Base-by-base conservation (phyloP, 2,797 vertebrate species). In the Pangasius sanitwongsei region DNA sequence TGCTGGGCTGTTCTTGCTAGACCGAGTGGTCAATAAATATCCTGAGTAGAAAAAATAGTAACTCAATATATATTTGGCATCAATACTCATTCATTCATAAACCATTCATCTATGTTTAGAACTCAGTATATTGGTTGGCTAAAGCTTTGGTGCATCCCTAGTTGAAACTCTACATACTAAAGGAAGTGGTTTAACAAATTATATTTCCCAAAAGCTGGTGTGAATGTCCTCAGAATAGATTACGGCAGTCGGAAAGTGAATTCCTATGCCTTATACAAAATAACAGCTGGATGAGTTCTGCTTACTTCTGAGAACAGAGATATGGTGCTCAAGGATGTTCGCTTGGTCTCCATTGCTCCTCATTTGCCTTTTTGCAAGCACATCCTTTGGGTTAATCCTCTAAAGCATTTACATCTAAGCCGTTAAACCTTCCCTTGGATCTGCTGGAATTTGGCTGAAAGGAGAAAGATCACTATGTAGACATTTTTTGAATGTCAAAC, bases 281-380 rank as follows among this genome's bases (percentile, higher is more conserved):
- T 81, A 61, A 77, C 72, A n/a, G n/a, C 67, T 20, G 25, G 28
- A 28, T 50, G 41, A 82, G 48, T 77, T 37, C 53, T 83, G 44
- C 81, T 87, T 84, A 83, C 90, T 44, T 86, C 86, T 84, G 88
- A 83, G 69, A 70, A 85, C 61, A 61, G 48, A 75, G 83, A 89
- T 87, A 80, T 28, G 65, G 41, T 23, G 70, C 87, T 90, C 80
- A 91, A 90, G 86, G 89, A 89, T 85, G 82, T 67, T 83, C 85
- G 69, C 65, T 81, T 89, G 91, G 84, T 83, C 89, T 88, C 55
- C 65, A 37, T 67, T 44, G 80, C 67, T 81, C 69, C 55, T 82
- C 72, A 59, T 87, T 69, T 80, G 88, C 72, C 87, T 89, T 63
- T 65, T 70, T 72, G 72, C 48, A 16, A 57, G 70, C 86, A 55